Evolutionary conservation across 2,888 invertebrate genomes (phyloP), one percentile per base, ranked within the genome.

Genomic region (Empis stercorea): DNA sequence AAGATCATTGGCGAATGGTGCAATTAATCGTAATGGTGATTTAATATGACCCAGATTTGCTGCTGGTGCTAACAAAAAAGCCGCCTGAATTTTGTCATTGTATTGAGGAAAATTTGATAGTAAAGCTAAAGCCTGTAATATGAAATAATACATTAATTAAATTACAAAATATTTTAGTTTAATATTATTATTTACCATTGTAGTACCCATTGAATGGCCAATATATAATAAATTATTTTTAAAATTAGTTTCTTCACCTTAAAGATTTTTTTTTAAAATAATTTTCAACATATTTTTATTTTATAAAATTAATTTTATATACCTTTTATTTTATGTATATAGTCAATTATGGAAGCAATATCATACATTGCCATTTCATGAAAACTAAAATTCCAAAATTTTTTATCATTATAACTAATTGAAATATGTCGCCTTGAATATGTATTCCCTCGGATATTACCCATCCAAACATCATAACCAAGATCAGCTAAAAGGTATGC

Each of bases 191-290:
- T 44, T 15, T 44, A 82, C 75, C 59, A 79, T 73, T 0, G 85
- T 80, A 0, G 84, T 83, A 1, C 91, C 92, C 81, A 91, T 88
- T 1, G 88, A 91, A 65, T 91, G 88, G 0, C 91, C 92, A 32
- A 89, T 71, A 62, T 89, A 92, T 56, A 79, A 42, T 15, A 54
- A 36, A 45, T 52, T 48, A 16, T 51, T 41, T 23, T 47, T 43
- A 38, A 43, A 39, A 39, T 43, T 43, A 43, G 39, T 47, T 38
- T 47, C 47, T 42, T 46, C 41, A 30, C 20, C 46, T 46, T 13
- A 30, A 44, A 30, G n/a, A 10, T n/a, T n/a, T n/a, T n/a, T n/a
- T 15, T 27, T 20, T 20, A 20, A 20, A 20, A 20, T 20, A 20
- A 20, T 20, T 20, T 20, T 20, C 5, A 20, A 20, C 20, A 20